Evolutionary conservation across 2,797 vertebrate genomes (phyloP).

Genomic region (Tenualosa thibaudeaui): DNA sequence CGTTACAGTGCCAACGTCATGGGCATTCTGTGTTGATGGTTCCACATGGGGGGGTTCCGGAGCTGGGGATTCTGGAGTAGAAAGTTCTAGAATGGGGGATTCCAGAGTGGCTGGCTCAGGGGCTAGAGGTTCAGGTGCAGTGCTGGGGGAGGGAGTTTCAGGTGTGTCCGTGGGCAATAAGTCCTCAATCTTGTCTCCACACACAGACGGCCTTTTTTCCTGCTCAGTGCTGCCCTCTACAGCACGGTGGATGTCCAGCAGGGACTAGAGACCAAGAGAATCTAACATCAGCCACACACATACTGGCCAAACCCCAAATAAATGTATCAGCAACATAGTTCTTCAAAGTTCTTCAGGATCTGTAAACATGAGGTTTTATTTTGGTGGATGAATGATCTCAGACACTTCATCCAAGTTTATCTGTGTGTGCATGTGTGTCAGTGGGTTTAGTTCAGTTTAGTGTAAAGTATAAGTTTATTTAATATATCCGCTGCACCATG

Average conservation of each 20-base stretch:
- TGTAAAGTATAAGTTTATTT: too few relatives aligned
- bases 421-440: background rate
- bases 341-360: too few relatives aligned
- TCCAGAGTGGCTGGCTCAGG: constrained; percentile 9
- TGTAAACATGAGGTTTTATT: too few relatives aligned
- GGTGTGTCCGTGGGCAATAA: constrained; percentile 22
- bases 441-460: background rate
- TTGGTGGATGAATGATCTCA: too few relatives aligned
- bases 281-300: background rate
- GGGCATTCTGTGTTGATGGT: background rate
- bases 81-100: constrained; percentile 18
- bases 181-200: constrained; percentile 27
- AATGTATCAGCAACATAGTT: too few relatives aligned
- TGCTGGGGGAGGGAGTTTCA: background rate
- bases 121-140: background rate
- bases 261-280: constrained; percentile 43
- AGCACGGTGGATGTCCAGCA: constrained; percentile 43
- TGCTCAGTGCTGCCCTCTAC: background rate
- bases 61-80: background rate
- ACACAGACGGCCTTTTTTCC: background rate
- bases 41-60: background rate
- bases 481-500: too few relatives aligned
- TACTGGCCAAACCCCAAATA: background rate
- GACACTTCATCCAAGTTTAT: too few relatives aligned
- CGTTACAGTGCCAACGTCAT: constrained; percentile 31